Percentiles rank a stretch among this genome's conserved stretches.
Conservation (phyloP, 2,797 vertebrate species). For the Crenuchus spilurus region DNA sequence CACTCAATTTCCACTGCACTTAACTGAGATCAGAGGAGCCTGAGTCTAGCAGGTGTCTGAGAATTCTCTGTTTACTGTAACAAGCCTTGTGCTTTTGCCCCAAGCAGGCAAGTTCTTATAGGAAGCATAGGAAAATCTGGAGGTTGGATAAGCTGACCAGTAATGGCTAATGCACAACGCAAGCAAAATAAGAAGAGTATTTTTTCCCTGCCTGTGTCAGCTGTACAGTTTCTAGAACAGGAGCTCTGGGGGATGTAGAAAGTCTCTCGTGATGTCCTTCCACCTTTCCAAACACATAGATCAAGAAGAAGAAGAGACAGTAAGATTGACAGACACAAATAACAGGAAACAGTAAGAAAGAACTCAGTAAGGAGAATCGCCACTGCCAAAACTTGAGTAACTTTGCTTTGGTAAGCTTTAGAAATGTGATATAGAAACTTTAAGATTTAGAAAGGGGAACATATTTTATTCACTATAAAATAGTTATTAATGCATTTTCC, state of each 20-base stretch:
- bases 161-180: slow-evolving; percentile 25
- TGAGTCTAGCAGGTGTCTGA: slow-evolving; percentile 49
- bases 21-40: slow-evolving; percentile 54
- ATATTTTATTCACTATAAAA: too few relatives aligned
- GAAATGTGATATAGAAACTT: too few relatives aligned
- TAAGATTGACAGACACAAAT: background rate
- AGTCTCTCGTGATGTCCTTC: slow-evolving; percentile 89
- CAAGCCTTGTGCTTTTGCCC: slow-evolving; percentile 44
- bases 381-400: too few relatives aligned
- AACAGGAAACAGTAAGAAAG: too few relatives aligned
- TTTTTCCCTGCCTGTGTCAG: slow-evolving; percentile 71
- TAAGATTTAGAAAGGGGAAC: too few relatives aligned
- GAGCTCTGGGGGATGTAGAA: slow-evolving; percentile 95
- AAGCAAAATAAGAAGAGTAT: slow-evolving; percentile 28
- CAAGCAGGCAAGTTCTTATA: slow-evolving; percentile 43
- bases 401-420: too few relatives aligned
- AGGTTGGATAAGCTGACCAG: slow-evolving; percentile 30
- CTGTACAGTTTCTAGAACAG: slow-evolving; percentile 91
- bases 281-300: slow-evolving; percentile 79
- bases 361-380: too few relatives aligned
- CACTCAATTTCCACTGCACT: slow-evolving; percentile 55
- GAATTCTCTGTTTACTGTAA: slow-evolving; percentile 53
- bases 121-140: slow-evolving; percentile 30
- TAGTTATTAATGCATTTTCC: too few relatives aligned
- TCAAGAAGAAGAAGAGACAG: slow-evolving; percentile 50